These are phyloP conservation scores for Dendrocincla fuliginosa DNA, from an alignment of 2,797 vertebrate genomes.

Conservation along the genomic window DNA sequence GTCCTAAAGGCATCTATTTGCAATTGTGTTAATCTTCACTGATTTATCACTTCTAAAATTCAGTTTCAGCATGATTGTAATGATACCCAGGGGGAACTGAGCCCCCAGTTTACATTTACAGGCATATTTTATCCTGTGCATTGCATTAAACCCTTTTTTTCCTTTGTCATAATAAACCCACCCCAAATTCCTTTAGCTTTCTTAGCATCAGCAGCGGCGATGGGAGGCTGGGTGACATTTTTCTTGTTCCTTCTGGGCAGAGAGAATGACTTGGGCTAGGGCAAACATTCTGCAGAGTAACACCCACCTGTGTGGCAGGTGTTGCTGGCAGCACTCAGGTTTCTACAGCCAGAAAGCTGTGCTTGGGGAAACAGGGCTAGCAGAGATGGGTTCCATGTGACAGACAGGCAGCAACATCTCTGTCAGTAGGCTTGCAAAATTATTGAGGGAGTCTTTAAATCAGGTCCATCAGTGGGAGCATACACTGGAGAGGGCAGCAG, in stretches of 20 bases:
- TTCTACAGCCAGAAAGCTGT: neutral
- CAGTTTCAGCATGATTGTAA: neutral
- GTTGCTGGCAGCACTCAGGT: neutral
- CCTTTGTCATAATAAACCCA: neutral
- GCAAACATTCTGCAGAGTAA: neutral
- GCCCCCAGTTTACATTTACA: neutral
- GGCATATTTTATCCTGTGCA: neutral
- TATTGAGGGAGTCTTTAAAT: neutral
- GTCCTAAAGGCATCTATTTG: neutral
- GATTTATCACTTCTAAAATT: neutral
- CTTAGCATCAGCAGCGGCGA: neutral
- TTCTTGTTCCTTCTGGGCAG: neutral
- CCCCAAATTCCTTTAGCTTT: neutral
- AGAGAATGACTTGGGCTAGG: neutral
- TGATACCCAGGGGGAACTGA: neutral
- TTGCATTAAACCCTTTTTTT: neutral
- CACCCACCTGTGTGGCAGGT: neutral
- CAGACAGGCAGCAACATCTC: neutral
- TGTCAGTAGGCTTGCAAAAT: neutral
- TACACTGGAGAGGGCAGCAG: neutral
- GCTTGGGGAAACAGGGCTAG: neutral
- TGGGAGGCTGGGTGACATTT: neutral
- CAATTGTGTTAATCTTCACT: neutral
- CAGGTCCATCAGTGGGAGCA: neutral
- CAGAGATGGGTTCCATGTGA: neutral